Percentiles rank a stretch among this genome's conserved stretches.
These are phyloP conservation scores for Asobara japonica DNA, from an alignment of 1,140 invertebrate genomes.

Conservation along the genomic window DNA sequence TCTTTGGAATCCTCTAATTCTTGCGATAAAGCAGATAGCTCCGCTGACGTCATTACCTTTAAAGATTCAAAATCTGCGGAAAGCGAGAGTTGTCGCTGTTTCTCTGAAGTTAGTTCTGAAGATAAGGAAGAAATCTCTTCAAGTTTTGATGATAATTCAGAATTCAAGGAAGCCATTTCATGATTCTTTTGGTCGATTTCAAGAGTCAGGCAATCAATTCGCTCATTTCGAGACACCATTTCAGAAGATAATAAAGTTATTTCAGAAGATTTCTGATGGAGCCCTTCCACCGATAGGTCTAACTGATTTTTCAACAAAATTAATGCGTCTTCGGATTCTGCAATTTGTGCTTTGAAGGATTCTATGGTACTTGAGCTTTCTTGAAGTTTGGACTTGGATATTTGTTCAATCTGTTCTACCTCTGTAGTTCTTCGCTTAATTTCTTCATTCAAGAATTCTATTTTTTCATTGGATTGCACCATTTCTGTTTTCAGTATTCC, in stretches of 20 bases:
- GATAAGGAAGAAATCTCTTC: too few species aligned
- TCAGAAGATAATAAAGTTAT: not conserved
- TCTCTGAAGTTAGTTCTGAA: too few species aligned
- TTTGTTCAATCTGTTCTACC: not conserved
- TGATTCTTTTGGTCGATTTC: not conserved
- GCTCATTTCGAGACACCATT: not conserved
- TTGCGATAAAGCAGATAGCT: not conserved
- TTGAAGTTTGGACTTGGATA: not conserved
- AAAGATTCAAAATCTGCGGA: constrained; percentile 43
- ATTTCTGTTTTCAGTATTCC: constrained; percentile 41
- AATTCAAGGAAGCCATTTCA: not conserved
- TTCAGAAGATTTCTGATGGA: not conserved
- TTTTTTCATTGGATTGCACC: constrained; percentile 35
- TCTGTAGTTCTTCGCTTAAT: constrained; percentile 42
- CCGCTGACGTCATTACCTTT: constrained; percentile 42
- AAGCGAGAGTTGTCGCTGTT: not conserved
- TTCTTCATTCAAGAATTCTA: constrained; percentile 36
- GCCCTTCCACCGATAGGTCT: constrained; percentile 30
- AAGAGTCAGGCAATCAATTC: not conserved
- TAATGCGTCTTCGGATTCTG: constrained; percentile 7
- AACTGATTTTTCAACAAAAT: constrained; percentile 31
- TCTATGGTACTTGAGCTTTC: not conserved
- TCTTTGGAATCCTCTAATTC: constrained; percentile 52
- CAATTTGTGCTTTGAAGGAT: constrained; percentile 17
- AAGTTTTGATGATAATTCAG: not conserved